Percentiles rank a stretch among this genome's conserved stretches.
phyloP scores from a whole-genome alignment of 1,140 invertebrate genomes.

The Telenomus remus region DNA sequence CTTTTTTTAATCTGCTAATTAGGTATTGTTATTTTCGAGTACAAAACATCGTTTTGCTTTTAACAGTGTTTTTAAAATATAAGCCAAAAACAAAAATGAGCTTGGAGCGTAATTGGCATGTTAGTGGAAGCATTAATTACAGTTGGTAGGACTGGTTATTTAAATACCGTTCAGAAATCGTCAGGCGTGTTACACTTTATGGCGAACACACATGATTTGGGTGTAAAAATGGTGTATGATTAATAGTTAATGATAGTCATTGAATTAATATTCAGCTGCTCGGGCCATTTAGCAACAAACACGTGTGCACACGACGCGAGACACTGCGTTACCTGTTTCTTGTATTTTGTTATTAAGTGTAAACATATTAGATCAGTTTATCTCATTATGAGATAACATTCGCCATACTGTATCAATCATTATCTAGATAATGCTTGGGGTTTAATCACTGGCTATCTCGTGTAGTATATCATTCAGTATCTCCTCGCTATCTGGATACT shows the following conservation, averaged over 20 bases:
- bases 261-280: slow-evolving; percentile 1
- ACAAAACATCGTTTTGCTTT: too few species aligned
- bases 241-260: neutral
- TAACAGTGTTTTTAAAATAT: too few species aligned
- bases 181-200: neutral
- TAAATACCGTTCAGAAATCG: slow-evolving; percentile 3
- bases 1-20: too few species aligned
- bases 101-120: neutral
- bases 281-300: neutral
- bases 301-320: neutral
- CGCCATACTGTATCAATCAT: slow-evolving; percentile 19
- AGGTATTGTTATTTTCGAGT: too few species aligned
- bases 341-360: neutral
- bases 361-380: slow-evolving; percentile 1
- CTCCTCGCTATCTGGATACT: slow-evolving; percentile 29
- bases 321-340: neutral
- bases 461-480: slow-evolving; percentile 28
- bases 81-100: too few species aligned
- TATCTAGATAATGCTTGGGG: slow-evolving; percentile 24
- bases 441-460: slow-evolving; percentile 22
- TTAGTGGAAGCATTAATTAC: neutral
- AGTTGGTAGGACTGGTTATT: neutral
- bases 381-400: slow-evolving; percentile 8
- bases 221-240: neutral
- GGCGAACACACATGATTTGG: neutral